Conservation (phyloP, 2,888 invertebrate genomes). For the Selenia dentaria region DNA sequence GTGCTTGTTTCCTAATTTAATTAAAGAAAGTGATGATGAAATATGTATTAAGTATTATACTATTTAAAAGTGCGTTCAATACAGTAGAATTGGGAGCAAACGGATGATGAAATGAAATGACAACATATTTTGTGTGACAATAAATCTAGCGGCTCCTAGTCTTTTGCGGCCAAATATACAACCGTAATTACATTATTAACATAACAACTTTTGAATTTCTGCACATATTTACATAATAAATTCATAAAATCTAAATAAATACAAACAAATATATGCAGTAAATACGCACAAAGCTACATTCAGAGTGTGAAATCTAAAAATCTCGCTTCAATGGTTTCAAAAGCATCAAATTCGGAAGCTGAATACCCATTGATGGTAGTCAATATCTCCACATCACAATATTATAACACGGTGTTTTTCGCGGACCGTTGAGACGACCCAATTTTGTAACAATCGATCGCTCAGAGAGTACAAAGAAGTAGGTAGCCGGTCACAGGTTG, state of each 20-base stretch:
- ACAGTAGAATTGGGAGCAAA: too few relatives aligned
- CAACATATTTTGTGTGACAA: too few relatives aligned
- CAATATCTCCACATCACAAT: constrained; percentile 49
- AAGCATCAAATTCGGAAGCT: constrained; percentile 49
- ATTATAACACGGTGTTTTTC: constrained; percentile 51
- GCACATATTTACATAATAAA: too few relatives aligned
- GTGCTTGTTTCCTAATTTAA: too few relatives aligned
- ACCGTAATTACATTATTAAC: too few relatives aligned
- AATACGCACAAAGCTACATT: constrained; percentile 32
- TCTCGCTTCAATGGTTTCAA: constrained; percentile 47
- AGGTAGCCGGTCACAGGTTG: constrained; percentile 2
- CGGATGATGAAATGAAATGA: too few relatives aligned
- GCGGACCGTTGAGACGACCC: constrained; percentile 66
- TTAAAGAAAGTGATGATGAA: too few relatives aligned
- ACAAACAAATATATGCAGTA: constrained; percentile 15
- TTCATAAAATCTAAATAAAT: constrained; percentile 4
- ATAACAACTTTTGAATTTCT: too few relatives aligned
- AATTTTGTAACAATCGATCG: constrained; percentile 59
- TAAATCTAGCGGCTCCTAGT: too few relatives aligned
- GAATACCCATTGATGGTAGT: constrained; percentile 44
- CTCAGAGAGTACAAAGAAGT: constrained; percentile 35
- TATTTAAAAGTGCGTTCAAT: too few relatives aligned
- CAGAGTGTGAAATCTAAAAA: constrained; percentile 49
- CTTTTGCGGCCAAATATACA: too few relatives aligned
- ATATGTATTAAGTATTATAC: too few relatives aligned